Percentiles rank a stretch among this genome's conserved stretches.
phyloP scores from a whole-genome alignment of 2,888 invertebrate species.

The Liposcelis brunnea region DNA sequence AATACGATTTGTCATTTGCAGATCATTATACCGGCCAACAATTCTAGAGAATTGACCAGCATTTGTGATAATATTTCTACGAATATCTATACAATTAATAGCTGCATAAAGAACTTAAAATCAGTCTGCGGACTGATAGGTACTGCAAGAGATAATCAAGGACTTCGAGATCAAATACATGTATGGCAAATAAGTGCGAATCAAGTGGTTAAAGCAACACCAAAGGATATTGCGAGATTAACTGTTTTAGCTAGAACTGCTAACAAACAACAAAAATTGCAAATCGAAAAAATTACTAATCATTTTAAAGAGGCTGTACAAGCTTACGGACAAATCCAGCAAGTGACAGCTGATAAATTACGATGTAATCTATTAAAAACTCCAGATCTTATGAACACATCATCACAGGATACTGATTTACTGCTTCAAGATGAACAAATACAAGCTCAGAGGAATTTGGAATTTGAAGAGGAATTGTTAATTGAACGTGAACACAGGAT shows the following conservation, averaged over 20 bases:
- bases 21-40: not conserved
- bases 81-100: constrained; percentile 61
- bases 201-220: constrained; percentile 52
- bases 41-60: constrained; percentile 51
- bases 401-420: constrained; percentile 27
- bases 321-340: constrained; percentile 61
- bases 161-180: constrained; percentile 47
- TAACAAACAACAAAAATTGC: constrained; percentile 64
- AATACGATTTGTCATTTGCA: not conserved
- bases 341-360: constrained; percentile 53
- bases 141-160: constrained; percentile 52
- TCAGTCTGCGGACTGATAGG: constrained; percentile 57
- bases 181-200: constrained; percentile 58
- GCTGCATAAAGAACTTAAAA: constrained; percentile 52
- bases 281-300: constrained; percentile 65
- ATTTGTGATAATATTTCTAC: constrained; percentile 66
- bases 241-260: constrained; percentile 50
- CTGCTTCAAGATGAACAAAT: constrained; percentile 22
- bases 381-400: constrained; percentile 20
- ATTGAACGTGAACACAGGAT: constrained; percentile 65
- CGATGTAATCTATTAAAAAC: constrained; percentile 36
- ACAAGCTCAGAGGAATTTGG: constrained; percentile 28
- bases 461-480: constrained; percentile 64
- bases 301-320: constrained; percentile 66
- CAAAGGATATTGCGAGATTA: constrained; percentile 52